A percentile compares a stretch with the other conserved stretches of the same genome.
Conservation (phyloP, 2,888 invertebrate genomes). For the Oxytorus armatus region DNA sequence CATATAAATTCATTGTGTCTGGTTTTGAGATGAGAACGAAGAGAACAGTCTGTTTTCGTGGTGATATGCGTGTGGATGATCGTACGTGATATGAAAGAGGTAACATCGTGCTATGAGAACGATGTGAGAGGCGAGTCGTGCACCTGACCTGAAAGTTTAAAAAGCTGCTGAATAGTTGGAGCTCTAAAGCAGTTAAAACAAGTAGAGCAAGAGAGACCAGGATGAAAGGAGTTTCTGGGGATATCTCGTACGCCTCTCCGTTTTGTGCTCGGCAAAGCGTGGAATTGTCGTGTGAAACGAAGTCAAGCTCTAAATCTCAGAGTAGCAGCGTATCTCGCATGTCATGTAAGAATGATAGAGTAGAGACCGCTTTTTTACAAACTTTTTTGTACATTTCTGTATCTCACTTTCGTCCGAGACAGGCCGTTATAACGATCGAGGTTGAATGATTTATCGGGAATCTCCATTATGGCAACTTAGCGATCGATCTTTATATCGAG, state of each 20-base stretch:
- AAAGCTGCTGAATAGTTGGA: conserved; percentile 58
- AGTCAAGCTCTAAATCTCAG: too few relatives aligned
- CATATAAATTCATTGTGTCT: conserved; percentile 62
- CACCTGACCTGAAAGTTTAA: conserved; percentile 82
- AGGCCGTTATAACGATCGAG: too few relatives aligned
- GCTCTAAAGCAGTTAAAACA: conserved; percentile 28
- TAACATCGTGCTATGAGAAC: conserved; percentile 53
- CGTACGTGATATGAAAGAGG: conserved; percentile 64
- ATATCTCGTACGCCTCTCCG: too few relatives aligned
- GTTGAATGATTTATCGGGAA: too few relatives aligned
- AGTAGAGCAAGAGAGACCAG: conserved; percentile 6
- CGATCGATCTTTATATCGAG: too few relatives aligned
- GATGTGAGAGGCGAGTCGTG: conserved; percentile 76
- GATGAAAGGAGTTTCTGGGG: neutral
- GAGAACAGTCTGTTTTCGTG: conserved; percentile 11
- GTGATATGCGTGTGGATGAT: conserved; percentile 48
- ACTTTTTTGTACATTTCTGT: too few relatives aligned
- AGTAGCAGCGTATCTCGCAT: too few relatives aligned
- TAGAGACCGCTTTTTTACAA: neutral
- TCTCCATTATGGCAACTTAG: too few relatives aligned
- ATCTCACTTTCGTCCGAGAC: too few relatives aligned
- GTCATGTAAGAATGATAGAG: conserved; percentile 7
- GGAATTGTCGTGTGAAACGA: conserved; percentile 49
- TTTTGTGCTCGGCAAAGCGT: conserved; percentile 15
- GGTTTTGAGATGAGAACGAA: conserved; percentile 7